Evolutionary conservation across 1,140 invertebrate genomes (phyloP), one percentile per base, ranked within the genome.

Genomic region (Drosophila tani): DNA sequence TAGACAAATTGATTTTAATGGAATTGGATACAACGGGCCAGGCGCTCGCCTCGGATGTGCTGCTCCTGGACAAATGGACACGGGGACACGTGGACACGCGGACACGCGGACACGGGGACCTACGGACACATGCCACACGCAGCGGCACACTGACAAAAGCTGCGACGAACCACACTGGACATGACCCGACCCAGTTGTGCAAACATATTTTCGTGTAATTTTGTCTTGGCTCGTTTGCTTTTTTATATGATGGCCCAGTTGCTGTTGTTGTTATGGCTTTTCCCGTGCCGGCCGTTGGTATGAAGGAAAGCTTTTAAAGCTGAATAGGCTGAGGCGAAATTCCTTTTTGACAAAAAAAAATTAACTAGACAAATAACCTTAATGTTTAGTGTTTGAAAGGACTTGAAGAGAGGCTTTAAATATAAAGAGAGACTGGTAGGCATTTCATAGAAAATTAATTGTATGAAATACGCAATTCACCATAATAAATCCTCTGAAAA

Each of bases 1-100:
- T 90, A 88, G 85, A 88, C 85, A 90, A 88, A 88, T 90, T 88
- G 85, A 90, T 85, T 88, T 88, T 85, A 88, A 90, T 88, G 85
- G 85, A 90, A 90, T 88, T 88, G 85, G 81, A 88, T 81, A 90
- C 66, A 79, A 59, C 24, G 55, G 69, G 51, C 50, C 66, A 75
- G 63, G 56, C 45, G 64, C 19, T 32, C 56, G 75, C 56, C 50
- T 78, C 43, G 56, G 64, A 77, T 56, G 75, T 78, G 62, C 62
- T 49, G 55, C 38, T 55, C 69, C 45, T 38, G 69, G 47, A n/a
- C 66, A 69, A 32, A 45, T 17, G 59, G 47, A 29, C 59, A 32
- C 29, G 1, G 6, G 14, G 49, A 51, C 49, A 51, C 27, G n/a
- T 2, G 32, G 51, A 38, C 51, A 38, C 32, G 5, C 2, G 51